Percentiles rank a stretch among this genome's conserved stretches.
phyloP scores from a whole-genome alignment of 2,888 invertebrate species.

The Cosmorhoe ocellata region DNA sequence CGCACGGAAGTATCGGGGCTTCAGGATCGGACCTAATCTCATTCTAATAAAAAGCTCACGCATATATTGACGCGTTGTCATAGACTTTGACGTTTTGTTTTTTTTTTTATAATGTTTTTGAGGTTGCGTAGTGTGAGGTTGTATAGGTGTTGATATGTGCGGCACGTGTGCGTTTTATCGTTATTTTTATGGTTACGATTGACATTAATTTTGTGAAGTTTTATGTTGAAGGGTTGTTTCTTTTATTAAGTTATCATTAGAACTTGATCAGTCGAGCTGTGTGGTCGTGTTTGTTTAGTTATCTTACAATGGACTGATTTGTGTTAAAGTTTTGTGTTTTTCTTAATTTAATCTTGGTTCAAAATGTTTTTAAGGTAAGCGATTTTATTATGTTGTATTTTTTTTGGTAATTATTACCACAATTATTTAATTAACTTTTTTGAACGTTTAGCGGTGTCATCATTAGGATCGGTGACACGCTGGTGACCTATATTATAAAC shows the following conservation, averaged over 20 bases:
- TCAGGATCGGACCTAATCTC: constrained; percentile 76
- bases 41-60: constrained; percentile 81
- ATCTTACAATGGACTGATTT: constrained; percentile 53
- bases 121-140: constrained; percentile 58
- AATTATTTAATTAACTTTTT: no score
- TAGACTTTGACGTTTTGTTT: constrained; percentile 63
- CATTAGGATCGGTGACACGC: no score
- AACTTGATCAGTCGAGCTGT: constrained; percentile 63
- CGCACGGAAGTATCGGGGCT: constrained; percentile 78
- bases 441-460: no score
- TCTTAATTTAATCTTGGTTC: constrained; percentile 39
- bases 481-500: no score
- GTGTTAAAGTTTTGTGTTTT: constrained; percentile 50
- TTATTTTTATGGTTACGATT: constrained; percentile 72
- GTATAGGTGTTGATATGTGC: constrained; percentile 67
- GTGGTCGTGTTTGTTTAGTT: constrained; percentile 70
- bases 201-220: constrained; percentile 73
- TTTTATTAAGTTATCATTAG: constrained; percentile 71
- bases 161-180: constrained; percentile 76
- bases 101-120: constrained; percentile 51
- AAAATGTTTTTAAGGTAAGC: constrained; percentile 71
- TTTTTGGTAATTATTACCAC: neutral
- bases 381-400: neutral
- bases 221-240: constrained; percentile 68
- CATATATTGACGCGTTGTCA: constrained; percentile 73